Conservation (phyloP, 2,113 vertebrate species). For the Bubo scandiacus region DNA sequence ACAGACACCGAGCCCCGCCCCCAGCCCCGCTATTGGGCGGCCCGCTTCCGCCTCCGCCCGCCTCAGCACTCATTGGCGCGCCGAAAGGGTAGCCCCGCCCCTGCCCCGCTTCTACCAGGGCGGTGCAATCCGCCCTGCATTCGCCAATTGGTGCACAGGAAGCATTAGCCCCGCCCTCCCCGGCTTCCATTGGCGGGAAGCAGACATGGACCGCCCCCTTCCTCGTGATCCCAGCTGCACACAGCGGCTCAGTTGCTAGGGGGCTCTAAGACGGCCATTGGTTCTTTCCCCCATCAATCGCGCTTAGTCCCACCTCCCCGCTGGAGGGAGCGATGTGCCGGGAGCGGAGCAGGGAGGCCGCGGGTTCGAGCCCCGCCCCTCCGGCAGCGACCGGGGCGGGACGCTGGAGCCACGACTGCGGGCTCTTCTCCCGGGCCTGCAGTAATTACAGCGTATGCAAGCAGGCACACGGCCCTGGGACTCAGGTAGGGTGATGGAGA, state of each 20-base stretch:
- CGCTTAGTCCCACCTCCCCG: neutral
- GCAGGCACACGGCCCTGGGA: too few species aligned
- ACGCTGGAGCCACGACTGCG: rapidly evolving
- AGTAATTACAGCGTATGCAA: rapidly evolving
- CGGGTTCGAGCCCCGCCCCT: neutral
- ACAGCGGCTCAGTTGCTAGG: constrained; percentile 33
- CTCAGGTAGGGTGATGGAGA: too few species aligned
- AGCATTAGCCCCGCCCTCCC: neutral
- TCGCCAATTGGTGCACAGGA: neutral
- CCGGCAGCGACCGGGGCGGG: too few species aligned
- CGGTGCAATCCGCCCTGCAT: rapidly evolving
- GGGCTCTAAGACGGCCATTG: neutral
- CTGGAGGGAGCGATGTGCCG: rapidly evolving
- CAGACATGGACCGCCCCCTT: neutral
- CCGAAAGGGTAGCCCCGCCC: neutral
- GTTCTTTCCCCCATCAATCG: neutral
- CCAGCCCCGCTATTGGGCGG: neutral
- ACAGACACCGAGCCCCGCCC: neutral
- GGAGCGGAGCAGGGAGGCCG: rapidly evolving
- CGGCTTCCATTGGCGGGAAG: neutral
- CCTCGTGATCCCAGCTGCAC: neutral
- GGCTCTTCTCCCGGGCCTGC: too few species aligned
- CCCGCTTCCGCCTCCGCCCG: neutral
- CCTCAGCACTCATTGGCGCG: neutral
- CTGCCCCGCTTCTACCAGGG: rapidly evolving